Evolutionary conservation across 35 echinoderm and acorn worm species (phyloP).

Genomic region (Apostichopus parvimensis): DNA sequence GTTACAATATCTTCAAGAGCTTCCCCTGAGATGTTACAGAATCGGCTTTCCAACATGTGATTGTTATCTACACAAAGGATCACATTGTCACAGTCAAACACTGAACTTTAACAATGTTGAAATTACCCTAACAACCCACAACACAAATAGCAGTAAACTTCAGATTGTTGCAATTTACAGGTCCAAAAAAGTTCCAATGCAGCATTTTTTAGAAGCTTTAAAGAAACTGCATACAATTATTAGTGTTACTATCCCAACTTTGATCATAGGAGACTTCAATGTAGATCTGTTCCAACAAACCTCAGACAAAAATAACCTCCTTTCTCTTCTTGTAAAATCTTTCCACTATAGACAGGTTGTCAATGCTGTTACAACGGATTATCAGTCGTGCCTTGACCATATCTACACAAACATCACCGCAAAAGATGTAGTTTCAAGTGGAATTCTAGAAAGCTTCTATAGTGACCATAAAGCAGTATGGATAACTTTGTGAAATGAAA

Average conservation of each 20-base stretch:
- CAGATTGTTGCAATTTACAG: slow-evolving; percentile 32
- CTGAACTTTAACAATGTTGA: background rate
- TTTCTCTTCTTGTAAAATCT: background rate
- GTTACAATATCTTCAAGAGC: background rate
- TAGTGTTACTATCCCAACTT: background rate
- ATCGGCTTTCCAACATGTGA: background rate
- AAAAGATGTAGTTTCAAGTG: too few relatives aligned
- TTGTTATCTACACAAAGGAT: background rate
- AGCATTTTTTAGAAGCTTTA: background rate
- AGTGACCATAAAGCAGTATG: too few relatives aligned
- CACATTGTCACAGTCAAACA: background rate
- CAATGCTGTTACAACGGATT: background rate
- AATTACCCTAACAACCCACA: background rate
- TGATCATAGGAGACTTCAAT: slow-evolving; percentile 51
- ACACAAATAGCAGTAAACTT: background rate
- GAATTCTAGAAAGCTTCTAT: too few relatives aligned
- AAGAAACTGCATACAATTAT: background rate
- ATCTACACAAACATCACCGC: slow-evolving; percentile 20
- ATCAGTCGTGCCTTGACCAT: slow-evolving; percentile 40
- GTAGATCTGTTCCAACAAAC: slow-evolving; percentile 13
- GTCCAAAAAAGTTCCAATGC: background rate
- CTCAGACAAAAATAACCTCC: background rate
- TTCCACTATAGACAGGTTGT: background rate
- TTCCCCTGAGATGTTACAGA: too few relatives aligned
- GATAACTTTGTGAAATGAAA: too few relatives aligned